A percentile compares a stretch with the other conserved stretches of the same genome.
These are phyloP conservation scores for Tinea pellionella DNA, from an alignment of 2,888 invertebrate genomes.

Conservation along the genomic window DNA sequence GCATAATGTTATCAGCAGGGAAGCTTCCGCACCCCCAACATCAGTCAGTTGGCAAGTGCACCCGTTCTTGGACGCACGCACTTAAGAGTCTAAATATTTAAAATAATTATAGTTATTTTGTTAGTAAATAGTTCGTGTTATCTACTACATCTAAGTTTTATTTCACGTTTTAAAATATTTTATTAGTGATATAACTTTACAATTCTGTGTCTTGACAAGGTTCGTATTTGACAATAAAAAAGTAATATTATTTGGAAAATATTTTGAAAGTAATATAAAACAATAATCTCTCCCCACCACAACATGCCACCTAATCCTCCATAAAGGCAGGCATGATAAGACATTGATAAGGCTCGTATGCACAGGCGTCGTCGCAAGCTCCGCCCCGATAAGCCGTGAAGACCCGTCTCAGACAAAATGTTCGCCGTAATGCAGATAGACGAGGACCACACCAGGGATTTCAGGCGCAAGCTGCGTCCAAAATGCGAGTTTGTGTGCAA, in stretches of 20 bases:
- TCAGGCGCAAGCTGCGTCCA: conserved; percentile 88
- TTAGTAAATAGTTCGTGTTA: not conserved
- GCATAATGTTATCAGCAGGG: conserved; percentile 65
- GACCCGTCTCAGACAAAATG: conserved; percentile 74
- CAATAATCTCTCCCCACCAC: not conserved
- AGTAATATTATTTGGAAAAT: not conserved
- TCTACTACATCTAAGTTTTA: not conserved
- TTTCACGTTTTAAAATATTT: not conserved
- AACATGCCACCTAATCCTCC: not conserved
- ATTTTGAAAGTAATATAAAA: not conserved
- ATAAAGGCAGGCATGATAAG: not conserved
- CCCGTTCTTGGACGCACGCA: conserved; percentile 61
- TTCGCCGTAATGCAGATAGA: conserved; percentile 92
- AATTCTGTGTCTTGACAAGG: not conserved
- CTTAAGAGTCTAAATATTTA: not conserved
- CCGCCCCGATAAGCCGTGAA: conserved; percentile 58
- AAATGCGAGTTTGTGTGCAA: conserved; percentile 99
- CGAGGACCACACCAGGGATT: conserved; percentile 87
- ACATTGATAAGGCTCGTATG: not conserved
- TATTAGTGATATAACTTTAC: not conserved
- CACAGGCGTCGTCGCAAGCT: conserved; percentile 35
- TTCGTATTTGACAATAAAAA: not conserved
- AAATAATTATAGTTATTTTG: not conserved
- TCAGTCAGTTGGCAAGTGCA: conserved; percentile 57
- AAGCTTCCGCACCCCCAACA: conserved; percentile 51